Evolutionary conservation across 1,140 invertebrate species (phyloP).

Genomic region (Aphis gossypii): DNA sequence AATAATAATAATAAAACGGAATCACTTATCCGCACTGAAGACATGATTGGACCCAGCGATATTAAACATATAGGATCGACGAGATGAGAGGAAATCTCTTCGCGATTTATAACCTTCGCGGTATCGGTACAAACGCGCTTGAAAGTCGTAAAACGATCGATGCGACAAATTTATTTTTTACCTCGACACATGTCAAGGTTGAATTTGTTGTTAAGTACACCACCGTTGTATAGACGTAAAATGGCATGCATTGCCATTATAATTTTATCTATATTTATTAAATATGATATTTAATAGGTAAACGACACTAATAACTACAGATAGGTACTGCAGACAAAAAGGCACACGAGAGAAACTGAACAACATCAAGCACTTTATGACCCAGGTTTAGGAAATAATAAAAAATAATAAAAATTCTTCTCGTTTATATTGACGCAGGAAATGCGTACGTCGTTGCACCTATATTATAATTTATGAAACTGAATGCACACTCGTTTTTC

Average conservation of each 20-base stretch:
- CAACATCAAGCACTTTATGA: neutral
- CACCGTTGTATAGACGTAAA: neutral
- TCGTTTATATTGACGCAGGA: neutral
- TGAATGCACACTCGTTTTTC: neutral
- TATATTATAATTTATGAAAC: neutral
- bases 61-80: neutral
- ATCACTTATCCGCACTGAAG: neutral
- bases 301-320: neutral
- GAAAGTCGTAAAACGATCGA: neutral
- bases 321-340: neutral
- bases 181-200: neutral
- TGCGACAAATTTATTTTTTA: neutral
- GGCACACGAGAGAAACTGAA: neutral
- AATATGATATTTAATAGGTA: neutral
- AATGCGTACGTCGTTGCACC: neutral
- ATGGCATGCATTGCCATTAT: neutral
- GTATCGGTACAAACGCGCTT: neutral
- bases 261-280: neutral
- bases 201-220: slow-evolving; percentile 5
- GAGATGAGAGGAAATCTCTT: neutral
- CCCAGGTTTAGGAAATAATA: neutral
- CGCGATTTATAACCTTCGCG: neutral
- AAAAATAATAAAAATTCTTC: neutral
- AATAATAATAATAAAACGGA: neutral
- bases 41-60: neutral